Base-by-base conservation (phyloP, 2,888 invertebrate species). In the Drosophila mulleri region DNA sequence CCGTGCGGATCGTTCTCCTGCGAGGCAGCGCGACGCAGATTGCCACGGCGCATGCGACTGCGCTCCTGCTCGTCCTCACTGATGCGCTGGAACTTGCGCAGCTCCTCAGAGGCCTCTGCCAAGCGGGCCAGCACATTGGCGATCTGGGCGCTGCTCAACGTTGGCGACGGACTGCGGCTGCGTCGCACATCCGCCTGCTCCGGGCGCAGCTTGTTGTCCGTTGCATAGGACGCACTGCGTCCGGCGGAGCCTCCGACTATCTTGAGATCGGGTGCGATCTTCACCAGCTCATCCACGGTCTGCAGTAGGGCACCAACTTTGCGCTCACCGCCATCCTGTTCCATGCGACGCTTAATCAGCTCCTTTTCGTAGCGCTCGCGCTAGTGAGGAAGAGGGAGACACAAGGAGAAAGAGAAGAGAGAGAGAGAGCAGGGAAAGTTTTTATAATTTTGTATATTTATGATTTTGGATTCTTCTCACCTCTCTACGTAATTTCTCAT, bases 401-500 rank as follows among this genome's bases (percentile, higher is more conserved):
- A n/a, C n/a, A n/a, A n/a, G n/a, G 16, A 20, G 4, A 2, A 14
- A 9, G 18, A 16, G 1, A 23, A 8, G n/a, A n/a, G 1, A 9
- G 16, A 20, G 53, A 44, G 7, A 8, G 39, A 42, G 11, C 5
- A 39, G 20, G 14, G 8, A 23, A n/a, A 18, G 6, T 11, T 1
- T 16, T 37, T 16, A 23, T 20, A 20, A 18, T 16, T 16, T 39
- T 16, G 26, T 2, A 39, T 39, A 16, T 39, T 16, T 7, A 39
- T 7, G 7, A 39, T 2, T 16, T 37, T 9, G 23, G 14, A 11
- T 18, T 12, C 12, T 18, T 2, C 72, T 68, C 8, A 89, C 83
- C 69, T 98, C 98, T 42, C 97, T 94, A 57, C 98, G 94, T 76
- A 98, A 94, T 90, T 98, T 97, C 90, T 98, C 98, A 91, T 98